Evolutionary conservation across 2,888 invertebrate species (phyloP), one percentile per base, ranked within the genome.

Genomic region (Microplitis manilae): DNA sequence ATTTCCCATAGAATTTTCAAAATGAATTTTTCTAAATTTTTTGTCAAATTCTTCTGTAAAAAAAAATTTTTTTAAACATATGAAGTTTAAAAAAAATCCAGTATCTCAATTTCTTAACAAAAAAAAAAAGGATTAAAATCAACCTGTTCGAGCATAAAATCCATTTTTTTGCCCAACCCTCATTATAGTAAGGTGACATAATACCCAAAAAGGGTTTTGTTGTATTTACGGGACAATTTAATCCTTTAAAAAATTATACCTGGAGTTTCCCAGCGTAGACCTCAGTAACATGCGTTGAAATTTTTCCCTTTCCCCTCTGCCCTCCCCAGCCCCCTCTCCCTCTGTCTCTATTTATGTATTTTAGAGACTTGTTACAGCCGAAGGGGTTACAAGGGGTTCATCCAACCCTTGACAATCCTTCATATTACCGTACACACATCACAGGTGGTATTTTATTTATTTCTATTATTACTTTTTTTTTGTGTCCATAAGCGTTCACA

Each of bases 321-420:
- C 50, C 9, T 50, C 13, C 0, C 8, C 1, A 0, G 4, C 30
- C 9, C 50, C 50, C 9, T 50, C 13, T 5, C 8, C 1, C 4
- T 5, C 50, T 50, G 0, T 13, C 50, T 8, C 50, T 50, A 50
- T 50, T 50, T 50, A 50, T 13, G 9, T 13, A 50, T 50, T 13
- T 50, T 13, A 5, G 9, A 13, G 50, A 50, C 50, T 50, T 50
- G 50, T 50, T 50, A 50, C 50, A 50, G 13, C 50, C 50, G 50
- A 50, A 50, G 50, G 50, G 50, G 50, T 50, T 50, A 50, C 50
- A 50, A 50, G 50, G 50, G 50, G 50, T 50, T 50, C 50, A 50
- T 50, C 50, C 50, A 50, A 50, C 50, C 50, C 50, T 50, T 50
- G 50, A 50, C 50, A 50, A 50, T 50, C 50, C 50, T 50, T 50